These are phyloP conservation scores for Thymelicus lineola DNA, from an alignment of 2,888 invertebrate species.

Conservation along the genomic window DNA sequence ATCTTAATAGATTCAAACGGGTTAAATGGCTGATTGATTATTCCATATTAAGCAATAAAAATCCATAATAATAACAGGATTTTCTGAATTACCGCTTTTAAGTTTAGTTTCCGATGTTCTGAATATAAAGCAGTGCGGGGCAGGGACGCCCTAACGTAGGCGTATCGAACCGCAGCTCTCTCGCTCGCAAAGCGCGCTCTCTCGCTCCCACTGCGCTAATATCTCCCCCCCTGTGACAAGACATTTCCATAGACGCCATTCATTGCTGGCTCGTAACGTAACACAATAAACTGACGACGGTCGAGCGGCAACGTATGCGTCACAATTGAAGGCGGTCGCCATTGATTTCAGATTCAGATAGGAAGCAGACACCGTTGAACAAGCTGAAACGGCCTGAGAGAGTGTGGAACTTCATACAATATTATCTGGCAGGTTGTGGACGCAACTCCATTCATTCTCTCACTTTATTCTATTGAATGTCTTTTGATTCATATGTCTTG, in stretches of 20 bases:
- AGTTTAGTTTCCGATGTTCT: constrained; percentile 49
- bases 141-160: constrained; percentile 62
- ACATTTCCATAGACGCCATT: constrained; percentile 41
- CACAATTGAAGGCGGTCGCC: constrained; percentile 45
- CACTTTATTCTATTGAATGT: not conserved
- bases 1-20: too few species aligned
- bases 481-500: too few species aligned
- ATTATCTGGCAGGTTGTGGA: not conserved
- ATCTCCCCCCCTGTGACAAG: constrained; percentile 46
- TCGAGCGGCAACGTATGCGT: constrained; percentile 54
- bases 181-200: constrained; percentile 52
- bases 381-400: constrained; percentile 39
- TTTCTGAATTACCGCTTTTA: constrained; percentile 47
- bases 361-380: constrained; percentile 10
- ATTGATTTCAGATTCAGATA: constrained; percentile 35
- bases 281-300: constrained; percentile 43
- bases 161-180: constrained; percentile 65
- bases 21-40: too few species aligned
- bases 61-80: not conserved
- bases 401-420: not conserved
- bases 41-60: too few species aligned
- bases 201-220: constrained; percentile 44
- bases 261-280: constrained; percentile 38
- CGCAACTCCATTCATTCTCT: constrained; percentile 1
- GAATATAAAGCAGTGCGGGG: constrained; percentile 61